Percentiles rank a stretch among this genome's conserved stretches.
Conservation (phyloP, 2,113 vertebrate genomes). For the Chloroceryle aenea region DNA sequence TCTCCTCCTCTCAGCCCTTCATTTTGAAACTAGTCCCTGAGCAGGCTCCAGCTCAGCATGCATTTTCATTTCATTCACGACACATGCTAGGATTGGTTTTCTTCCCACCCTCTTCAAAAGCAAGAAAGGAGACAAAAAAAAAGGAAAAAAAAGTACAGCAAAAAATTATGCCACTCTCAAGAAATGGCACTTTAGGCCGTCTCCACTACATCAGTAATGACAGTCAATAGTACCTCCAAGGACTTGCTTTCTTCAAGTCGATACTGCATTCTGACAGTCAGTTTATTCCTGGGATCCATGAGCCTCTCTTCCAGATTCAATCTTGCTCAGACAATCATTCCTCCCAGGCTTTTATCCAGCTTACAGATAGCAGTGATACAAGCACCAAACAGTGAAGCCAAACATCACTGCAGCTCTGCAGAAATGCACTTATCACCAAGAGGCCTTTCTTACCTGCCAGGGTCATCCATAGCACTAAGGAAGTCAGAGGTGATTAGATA, state of each 20-base stretch:
- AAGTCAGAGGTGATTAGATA: background rate
- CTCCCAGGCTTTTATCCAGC: constrained; percentile 46
- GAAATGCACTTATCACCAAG: background rate
- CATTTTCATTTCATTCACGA: background rate
- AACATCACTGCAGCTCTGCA: background rate
- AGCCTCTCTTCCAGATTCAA: constrained; percentile 56
- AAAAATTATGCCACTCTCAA: constrained; percentile 48
- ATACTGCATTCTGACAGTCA: constrained; percentile 60
- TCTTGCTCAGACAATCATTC: constrained; percentile 56
- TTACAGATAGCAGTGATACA: background rate
- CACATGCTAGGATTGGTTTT: background rate
- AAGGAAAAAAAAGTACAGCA: background rate
- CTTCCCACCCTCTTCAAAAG: constrained; percentile 7
- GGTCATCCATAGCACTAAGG: background rate
- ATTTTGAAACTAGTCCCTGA: background rate
- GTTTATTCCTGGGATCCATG: constrained; percentile 62
- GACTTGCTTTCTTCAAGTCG: constrained; percentile 53
- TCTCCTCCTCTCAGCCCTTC: background rate
- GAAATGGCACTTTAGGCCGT: constrained; percentile 51
- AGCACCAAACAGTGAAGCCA: background rate
- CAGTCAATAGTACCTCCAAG: constrained; percentile 63
- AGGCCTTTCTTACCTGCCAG: background rate
- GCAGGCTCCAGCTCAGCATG: background rate
- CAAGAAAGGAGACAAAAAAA: background rate
- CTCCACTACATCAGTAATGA: constrained; percentile 61